A percentile compares a stretch with the other conserved stretches of the same genome.
These are phyloP conservation scores for Noctua fimbriata DNA, from an alignment of 2,888 invertebrate genomes.

Conservation along the genomic window DNA sequence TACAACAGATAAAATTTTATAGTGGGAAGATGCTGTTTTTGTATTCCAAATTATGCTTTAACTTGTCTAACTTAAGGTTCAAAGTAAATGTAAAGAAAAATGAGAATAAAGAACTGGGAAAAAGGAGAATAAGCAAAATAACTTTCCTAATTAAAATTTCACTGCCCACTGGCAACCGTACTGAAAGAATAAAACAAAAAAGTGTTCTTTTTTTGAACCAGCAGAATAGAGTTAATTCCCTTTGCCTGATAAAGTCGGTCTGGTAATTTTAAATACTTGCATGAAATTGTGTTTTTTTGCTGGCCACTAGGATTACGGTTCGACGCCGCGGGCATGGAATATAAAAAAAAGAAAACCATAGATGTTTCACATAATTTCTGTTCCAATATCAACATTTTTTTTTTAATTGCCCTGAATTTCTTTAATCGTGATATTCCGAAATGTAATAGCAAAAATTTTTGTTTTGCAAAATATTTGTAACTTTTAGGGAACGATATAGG, in stretches of 20 bases:
- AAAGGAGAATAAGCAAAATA: constrained; percentile 74
- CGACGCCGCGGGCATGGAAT: background rate
- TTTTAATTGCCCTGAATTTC: background rate
- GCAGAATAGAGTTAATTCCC: constrained; percentile 74
- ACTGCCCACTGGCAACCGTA: constrained; percentile 76
- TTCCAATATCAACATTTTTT: constrained; percentile 5
- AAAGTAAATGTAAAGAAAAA: constrained; percentile 35
- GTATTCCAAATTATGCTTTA: constrained; percentile 41
- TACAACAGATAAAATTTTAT: constrained; percentile 69
- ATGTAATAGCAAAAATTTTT: background rate
- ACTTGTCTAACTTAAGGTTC: constrained; percentile 18
- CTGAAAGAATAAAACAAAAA: constrained; percentile 73
- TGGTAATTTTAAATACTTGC: constrained; percentile 63
- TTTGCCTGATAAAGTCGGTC: constrained; percentile 69
- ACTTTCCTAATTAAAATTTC: constrained; percentile 85
- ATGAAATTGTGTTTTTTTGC: constrained; percentile 44
- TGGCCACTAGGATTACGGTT: constrained; percentile 16
- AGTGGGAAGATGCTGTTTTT: constrained; percentile 21
- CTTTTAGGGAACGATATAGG: too few relatives aligned
- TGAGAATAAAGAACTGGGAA: constrained; percentile 63
- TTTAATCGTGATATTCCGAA: background rate
- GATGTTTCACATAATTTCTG: background rate
- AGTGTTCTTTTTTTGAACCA: constrained; percentile 66
- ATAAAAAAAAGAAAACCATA: constrained; percentile 15
- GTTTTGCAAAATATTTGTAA: too few relatives aligned